Evolutionary conservation across 2,113 vertebrate species (phyloP), one percentile per base, ranked within the genome.

Genomic region (Accipiter virgatus): DNA sequence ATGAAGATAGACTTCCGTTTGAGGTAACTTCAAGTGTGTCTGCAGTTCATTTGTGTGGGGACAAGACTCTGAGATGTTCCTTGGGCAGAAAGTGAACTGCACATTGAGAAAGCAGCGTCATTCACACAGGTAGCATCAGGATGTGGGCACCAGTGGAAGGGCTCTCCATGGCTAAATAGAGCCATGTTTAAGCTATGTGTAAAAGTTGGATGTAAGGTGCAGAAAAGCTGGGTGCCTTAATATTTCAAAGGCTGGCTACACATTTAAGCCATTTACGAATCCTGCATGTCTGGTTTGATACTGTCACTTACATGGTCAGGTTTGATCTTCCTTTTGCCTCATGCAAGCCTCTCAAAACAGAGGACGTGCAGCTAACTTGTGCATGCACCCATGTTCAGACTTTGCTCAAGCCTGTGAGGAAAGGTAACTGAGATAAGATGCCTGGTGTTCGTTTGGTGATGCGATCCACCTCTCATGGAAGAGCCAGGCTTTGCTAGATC

Each of bases 341-440:
- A 11, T 18, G 36, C 26, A 18, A 53, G 10, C 16, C 26, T 83
- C 55, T 80, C 45, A 31, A 58, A 86, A n/a, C 11, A 68, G 27
- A 62, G 45, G 31, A 32, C 0, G 0, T 11, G 8, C 36, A 31
- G 53, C 58, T 81, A 47, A 26, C n/a, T 73, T 0, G 0, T 53
- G 48, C 15, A 3, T 0, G 6, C 26, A 29, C 12, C 9, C 2
- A 0, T 31, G 22, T n/a, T 65, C 42, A 67, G 48, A 50, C 32
- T 90, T 80, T 72, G 62, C 21, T 83, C n/a, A 20, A 48, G 42
- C n/a, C 73, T 53, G 21, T 70, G 40, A 62, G 62, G 48, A 95
- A 56, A 66, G 23, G 18, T 26, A 52, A 25, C 25, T 56, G 58
- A 84, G 68, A 29, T 61, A 27, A 73, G 43, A 42, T 50, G 13